These are phyloP conservation scores for Rhysida immarginata DNA, from an alignment of 1,140 invertebrate genomes.

Conservation along the genomic window DNA sequence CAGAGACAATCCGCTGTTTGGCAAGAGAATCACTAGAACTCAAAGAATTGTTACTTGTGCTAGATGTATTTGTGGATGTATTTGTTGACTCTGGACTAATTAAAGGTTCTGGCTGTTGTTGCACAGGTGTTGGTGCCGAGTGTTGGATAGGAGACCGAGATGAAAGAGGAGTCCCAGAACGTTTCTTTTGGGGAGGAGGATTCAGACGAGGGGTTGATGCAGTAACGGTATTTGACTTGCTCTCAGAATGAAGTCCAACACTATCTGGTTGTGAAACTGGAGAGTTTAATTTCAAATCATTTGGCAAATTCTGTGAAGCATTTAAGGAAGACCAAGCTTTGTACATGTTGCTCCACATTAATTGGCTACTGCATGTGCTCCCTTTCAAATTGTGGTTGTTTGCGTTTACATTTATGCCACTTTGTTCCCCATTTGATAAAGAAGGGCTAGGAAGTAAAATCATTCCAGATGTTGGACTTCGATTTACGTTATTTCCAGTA, in stretches of 20 bases:
- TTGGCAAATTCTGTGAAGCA: background rate
- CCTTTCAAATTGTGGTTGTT: background rate
- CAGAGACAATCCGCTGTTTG: background rate
- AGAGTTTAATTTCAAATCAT: background rate
- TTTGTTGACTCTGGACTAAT: slow-evolving; percentile 18
- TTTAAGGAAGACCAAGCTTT: background rate
- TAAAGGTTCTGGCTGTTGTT: slow-evolving; percentile 11
- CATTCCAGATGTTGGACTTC: slow-evolving; percentile 1
- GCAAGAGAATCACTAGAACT: slow-evolving; percentile 4
- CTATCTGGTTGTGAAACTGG: background rate
- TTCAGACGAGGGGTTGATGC: slow-evolving; percentile 1
- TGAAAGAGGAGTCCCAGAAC: background rate
- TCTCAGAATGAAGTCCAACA: background rate
- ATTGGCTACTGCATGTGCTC: background rate
- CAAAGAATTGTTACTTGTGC: slow-evolving; percentile 9
- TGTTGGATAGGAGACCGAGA: slow-evolving; percentile 11
- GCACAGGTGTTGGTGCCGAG: slow-evolving; percentile 8
- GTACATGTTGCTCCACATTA: background rate
- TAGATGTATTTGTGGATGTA: background rate
- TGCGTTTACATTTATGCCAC: background rate
- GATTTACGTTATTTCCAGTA: background rate
- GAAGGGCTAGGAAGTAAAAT: background rate
- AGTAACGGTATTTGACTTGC: too few species aligned
- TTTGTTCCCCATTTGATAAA: background rate
- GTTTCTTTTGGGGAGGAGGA: slow-evolving; percentile 5